Evolutionary conservation across 2,113 vertebrate species (phyloP).

Genomic region (Chrysochloris asiatica): DNA sequence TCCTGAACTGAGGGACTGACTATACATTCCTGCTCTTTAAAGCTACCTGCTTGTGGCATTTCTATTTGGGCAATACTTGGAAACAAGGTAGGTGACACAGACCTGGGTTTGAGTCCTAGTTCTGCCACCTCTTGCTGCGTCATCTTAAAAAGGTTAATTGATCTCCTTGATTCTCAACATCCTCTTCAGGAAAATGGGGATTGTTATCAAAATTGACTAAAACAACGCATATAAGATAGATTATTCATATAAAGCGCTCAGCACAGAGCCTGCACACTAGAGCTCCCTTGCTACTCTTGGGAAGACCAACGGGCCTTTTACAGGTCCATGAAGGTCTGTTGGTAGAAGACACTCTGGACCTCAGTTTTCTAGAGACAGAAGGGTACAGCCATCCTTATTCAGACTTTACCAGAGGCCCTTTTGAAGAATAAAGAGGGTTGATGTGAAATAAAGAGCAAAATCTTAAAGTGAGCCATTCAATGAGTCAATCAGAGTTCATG

Average conservation of each 20-base stretch:
- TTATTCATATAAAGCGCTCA: neutral
- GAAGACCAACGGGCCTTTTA: neutral
- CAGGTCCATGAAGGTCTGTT: neutral
- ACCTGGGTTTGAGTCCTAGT: neutral
- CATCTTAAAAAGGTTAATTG: accelerated
- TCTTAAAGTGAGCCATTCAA: neutral
- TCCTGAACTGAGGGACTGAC: neutral
- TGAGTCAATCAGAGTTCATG: neutral
- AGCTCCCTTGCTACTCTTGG: neutral
- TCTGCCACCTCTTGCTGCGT: neutral
- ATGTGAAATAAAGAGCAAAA: neutral
- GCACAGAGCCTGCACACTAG: neutral
- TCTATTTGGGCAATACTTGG: neutral
- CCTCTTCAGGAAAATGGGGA: neutral
- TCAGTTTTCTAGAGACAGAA: neutral
- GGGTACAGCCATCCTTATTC: neutral
- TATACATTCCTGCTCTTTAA: neutral
- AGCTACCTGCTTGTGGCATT: neutral
- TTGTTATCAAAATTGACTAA: neutral
- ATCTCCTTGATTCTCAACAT: neutral
- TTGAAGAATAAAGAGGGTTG: constrained; percentile 20
- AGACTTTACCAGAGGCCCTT: neutral
- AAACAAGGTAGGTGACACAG: neutral
- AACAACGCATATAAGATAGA: neutral
- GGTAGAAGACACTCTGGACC: neutral